Evolutionary conservation across 2,888 invertebrate genomes (phyloP), one percentile per base, ranked within the genome.

Genomic region (Protula sp.): DNA sequence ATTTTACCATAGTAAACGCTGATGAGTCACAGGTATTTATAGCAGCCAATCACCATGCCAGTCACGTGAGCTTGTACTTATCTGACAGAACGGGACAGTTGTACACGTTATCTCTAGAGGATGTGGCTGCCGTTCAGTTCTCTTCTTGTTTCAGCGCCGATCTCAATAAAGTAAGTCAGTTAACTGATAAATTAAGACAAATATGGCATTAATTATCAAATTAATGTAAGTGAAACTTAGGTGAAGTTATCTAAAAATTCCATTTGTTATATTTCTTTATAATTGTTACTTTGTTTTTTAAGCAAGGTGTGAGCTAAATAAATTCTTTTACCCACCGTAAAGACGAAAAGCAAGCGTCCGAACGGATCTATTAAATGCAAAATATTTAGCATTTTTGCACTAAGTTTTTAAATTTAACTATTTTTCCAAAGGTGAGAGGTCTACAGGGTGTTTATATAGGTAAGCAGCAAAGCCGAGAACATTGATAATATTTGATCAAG

Each of bases 61-160:
- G 65, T 28, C 66, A 66, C 2, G 73, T 72, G 29, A 73, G 70
- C 56, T 66, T 77, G 30, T 78, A 76, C 61, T 65, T 76, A 29
- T 78, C 77, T 28, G 76, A 78, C 50, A 58, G 63, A 14, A 75
- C 73, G 4, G 77, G 77, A n/a, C 74, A 70, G 58, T 76, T 69
- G 63, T 78, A 69, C 61, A 70, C 71, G 22, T 62, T 67, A 45
- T 70, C 74, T 2, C 65, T 76, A 4, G 62, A 67, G 4, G 70
- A 72, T 60, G 66, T 76, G 22, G 69, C 71, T 19, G 71, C 71
- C 27, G 38, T 70, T 3, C 50, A 70, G 3, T 59, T 63, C 9
- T n/a, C 45, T 4, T 53, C 57, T 24, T 53, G 57, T 24, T 62
- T 64, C 31, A 48, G 54, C 26, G 58, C 58, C 4, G 77, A 77